A percentile compares a stretch with the other conserved stretches of the same genome.
These are phyloP conservation scores for rat (Rattus norvegicus) DNA, from an alignment of 2,113 vertebrate species.

Conservation along the genomic window GRCr8 NC_086024.1:126932001-126932500, in stretches of 20 bases:
- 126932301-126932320: neutral
- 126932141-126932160: neutral
- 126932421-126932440: neutral
- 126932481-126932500: neutral
- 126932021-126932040: neutral
- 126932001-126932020: accelerated
- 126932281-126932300: neutral
- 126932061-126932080: neutral
- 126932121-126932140: neutral
- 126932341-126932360: neutral
- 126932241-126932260: neutral
- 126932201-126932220: neutral
- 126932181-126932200: neutral
- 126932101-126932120: neutral
- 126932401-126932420: neutral
- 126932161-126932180: neutral
- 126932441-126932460: neutral
- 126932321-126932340: neutral
- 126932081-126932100: neutral
- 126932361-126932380: neutral
- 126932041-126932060: neutral
- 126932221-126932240: too few species aligned
- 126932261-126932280: neutral
- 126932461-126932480: neutral
- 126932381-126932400: neutral